Conservation (phyloP, 2,797 vertebrate species). For the Tenualosa thibaudeaui region DNA sequence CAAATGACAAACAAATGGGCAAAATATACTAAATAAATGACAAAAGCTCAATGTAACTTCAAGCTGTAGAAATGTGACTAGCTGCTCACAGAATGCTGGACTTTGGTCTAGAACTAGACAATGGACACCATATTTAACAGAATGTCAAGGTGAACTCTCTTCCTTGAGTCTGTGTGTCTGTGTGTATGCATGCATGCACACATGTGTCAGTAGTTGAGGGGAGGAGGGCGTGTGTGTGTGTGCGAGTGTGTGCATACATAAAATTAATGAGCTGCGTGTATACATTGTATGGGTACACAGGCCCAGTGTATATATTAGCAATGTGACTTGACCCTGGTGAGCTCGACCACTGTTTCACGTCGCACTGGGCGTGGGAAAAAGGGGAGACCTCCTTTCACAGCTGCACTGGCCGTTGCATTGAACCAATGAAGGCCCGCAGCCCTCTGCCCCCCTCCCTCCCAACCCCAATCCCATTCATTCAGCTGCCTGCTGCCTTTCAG, state of each 20-base stretch:
- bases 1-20: not conserved
- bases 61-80: not conserved
- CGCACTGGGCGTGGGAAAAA: slow-evolving; percentile 91
- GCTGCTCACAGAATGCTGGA: slow-evolving; percentile 36
- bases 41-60: no score
- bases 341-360: slow-evolving; percentile 78
- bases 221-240: not conserved
- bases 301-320: slow-evolving; percentile 83
- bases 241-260: slow-evolving; percentile 76
- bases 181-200: not conserved
- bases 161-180: not conserved
- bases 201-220: not conserved
- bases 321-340: slow-evolving; percentile 86
- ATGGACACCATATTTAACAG: slow-evolving; percentile 69
- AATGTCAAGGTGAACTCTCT: slow-evolving; percentile 66
- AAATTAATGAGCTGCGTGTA: slow-evolving; percentile 82
- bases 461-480: slow-evolving; percentile 75
- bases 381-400: slow-evolving; percentile 91
- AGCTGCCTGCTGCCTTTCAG: slow-evolving; percentile 79
- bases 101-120: slow-evolving; percentile 61
- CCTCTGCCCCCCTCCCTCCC: slow-evolving; percentile 49
- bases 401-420: slow-evolving; percentile 85
- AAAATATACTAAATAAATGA: not conserved
- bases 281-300: slow-evolving; percentile 79
- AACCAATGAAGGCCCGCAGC: slow-evolving; percentile 77